Evolutionary conservation across 2,888 invertebrate species (phyloP).

Genomic region (Mythimna impura): DNA sequence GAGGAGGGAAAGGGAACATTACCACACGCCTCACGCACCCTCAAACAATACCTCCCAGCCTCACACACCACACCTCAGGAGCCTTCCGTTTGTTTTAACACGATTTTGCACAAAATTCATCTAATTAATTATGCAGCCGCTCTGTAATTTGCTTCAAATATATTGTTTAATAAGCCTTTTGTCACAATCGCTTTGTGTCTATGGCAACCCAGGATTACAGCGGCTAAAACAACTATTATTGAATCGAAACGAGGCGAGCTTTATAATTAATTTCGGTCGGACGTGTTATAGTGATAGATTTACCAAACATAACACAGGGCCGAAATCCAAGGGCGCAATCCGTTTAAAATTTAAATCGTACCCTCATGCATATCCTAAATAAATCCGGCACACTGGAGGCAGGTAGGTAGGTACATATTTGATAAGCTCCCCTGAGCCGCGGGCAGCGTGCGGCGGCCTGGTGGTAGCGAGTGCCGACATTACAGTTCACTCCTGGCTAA

Average conservation of each 20-base stretch:
- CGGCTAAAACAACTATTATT: slow-evolving; percentile 83
- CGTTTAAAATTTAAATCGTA: slow-evolving; percentile 90
- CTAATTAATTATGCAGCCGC: slow-evolving; percentile 72
- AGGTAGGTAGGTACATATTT: slow-evolving; percentile 89
- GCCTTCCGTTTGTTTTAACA: slow-evolving; percentile 62
- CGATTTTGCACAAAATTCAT: slow-evolving; percentile 65
- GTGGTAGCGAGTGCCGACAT: slow-evolving; percentile 67
- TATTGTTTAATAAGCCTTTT: slow-evolving; percentile 78
- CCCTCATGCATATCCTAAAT: slow-evolving; percentile 91
- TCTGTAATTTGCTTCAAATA: slow-evolving; percentile 73
- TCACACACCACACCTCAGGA: slow-evolving; percentile 58
- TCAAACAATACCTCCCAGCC: slow-evolving; percentile 63
- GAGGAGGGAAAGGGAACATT: slow-evolving; percentile 52
- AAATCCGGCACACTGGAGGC: slow-evolving; percentile 87
- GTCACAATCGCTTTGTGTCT: slow-evolving; percentile 75
- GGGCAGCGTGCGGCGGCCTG: slow-evolving; percentile 69
- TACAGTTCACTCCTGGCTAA: slow-evolving; percentile 84
- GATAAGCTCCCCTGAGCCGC: slow-evolving; percentile 85
- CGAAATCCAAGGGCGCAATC: slow-evolving; percentile 89
- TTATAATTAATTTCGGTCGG: slow-evolving; percentile 76
- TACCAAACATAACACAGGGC: slow-evolving; percentile 85
- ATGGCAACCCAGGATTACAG: slow-evolving; percentile 75
- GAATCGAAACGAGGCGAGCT: slow-evolving; percentile 78
- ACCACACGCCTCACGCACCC: slow-evolving; percentile 60
- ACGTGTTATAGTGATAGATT: slow-evolving; percentile 86